Evolutionary conservation across 2,888 invertebrate species (phyloP).

Genomic region (Halictus quadricinctus): DNA sequence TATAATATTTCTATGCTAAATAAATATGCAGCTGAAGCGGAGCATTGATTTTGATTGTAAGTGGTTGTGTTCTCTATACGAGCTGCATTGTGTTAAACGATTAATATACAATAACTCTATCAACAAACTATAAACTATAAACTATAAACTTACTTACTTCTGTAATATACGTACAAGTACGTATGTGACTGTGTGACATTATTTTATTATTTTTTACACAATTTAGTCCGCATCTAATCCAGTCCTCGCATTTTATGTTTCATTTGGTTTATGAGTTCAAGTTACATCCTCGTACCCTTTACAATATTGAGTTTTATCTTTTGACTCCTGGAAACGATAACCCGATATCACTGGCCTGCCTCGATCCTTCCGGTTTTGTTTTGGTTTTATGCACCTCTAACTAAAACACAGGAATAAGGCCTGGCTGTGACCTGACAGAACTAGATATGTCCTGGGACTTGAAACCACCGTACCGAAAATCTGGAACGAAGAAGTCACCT

Average conservation of each 20-base stretch:
- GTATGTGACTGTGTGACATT: not conserved
- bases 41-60: constrained; percentile 5
- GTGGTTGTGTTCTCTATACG: not conserved
- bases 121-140: not conserved
- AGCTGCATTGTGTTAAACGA: not conserved
- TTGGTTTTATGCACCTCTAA: constrained; percentile 79
- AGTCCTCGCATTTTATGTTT: constrained; percentile 36
- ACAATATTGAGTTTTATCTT: constrained; percentile 61
- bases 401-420: constrained; percentile 86
- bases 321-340: constrained; percentile 51
- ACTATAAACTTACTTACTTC: not conserved
- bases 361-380: constrained; percentile 77
- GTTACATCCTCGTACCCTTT: constrained; percentile 43
- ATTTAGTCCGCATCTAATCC: constrained; percentile 28
- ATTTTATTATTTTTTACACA: constrained; percentile 12
- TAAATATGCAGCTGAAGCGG: not conserved
- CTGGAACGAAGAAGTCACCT: constrained; percentile 76
- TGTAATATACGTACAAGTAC: not conserved
- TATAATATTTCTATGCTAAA: constrained; percentile 8
- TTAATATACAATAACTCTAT: not conserved
- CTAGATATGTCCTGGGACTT: constrained; percentile 87
- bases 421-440: constrained; percentile 93
- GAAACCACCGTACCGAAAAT: constrained; percentile 80
- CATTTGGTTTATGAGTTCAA: constrained; percentile 46
- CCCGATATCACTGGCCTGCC: constrained; percentile 53